phyloP scores from a whole-genome alignment of 2,888 invertebrate genomes.

The Eupithecia abbreviata region DNA sequence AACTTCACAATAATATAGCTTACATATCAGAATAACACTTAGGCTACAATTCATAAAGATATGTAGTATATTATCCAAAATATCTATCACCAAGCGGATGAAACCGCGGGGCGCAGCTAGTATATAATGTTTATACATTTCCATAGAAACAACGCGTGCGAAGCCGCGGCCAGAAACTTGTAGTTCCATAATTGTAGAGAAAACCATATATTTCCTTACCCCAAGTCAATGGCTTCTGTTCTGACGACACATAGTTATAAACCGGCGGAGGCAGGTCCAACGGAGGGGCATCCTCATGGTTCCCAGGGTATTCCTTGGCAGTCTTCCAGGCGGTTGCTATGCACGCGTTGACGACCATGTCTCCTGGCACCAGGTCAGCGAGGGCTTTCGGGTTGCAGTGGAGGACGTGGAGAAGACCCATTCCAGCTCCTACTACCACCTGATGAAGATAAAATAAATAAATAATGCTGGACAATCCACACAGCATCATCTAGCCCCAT shows the following conservation, averaged over 20 bases:
- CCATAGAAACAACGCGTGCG: too few species aligned
- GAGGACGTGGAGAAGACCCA: slow-evolving; percentile 88
- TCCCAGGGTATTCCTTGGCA: slow-evolving; percentile 68
- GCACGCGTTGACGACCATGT: slow-evolving; percentile 89
- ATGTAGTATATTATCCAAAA: too few species aligned
- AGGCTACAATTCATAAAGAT: too few species aligned
- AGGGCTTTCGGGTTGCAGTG: slow-evolving; percentile 85
- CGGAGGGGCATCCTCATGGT: slow-evolving; percentile 69
- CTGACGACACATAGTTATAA: slow-evolving; percentile 93
- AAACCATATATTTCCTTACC: slow-evolving; percentile 59
- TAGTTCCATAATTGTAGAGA: too few species aligned
- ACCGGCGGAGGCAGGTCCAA: slow-evolving; percentile 81
- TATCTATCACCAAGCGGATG: too few species aligned
- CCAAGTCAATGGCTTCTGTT: slow-evolving; percentile 91
- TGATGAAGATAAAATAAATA: slow-evolving; percentile 46
- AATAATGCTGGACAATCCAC: too few species aligned
- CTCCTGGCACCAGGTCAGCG: slow-evolving; percentile 92
- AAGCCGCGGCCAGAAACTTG: too few species aligned
- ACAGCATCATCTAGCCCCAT: too few species aligned
- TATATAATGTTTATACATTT: too few species aligned
- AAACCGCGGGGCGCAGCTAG: too few species aligned
- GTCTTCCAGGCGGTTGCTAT: slow-evolving; percentile 87
- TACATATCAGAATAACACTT: too few species aligned
- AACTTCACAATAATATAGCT: too few species aligned
- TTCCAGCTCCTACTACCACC: slow-evolving; percentile 85